Conservation (phyloP, 2,113 vertebrate species). For the Zingel zingel region DNA sequence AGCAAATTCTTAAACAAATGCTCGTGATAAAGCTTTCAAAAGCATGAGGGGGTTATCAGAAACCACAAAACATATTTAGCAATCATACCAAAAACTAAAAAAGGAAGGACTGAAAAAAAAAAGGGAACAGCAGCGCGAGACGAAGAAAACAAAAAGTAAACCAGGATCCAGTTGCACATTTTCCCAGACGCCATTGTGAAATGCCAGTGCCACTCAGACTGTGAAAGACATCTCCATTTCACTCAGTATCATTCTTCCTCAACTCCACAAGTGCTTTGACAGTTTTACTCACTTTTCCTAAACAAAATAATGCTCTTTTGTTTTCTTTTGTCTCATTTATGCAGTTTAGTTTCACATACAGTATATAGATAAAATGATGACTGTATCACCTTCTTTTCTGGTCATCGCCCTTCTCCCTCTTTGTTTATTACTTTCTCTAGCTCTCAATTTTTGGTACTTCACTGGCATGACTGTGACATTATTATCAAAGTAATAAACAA, state of each 20-base stretch:
- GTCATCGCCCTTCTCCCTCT: background rate
- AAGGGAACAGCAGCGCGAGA: constrained; percentile 1
- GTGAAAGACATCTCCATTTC: constrained; percentile 63
- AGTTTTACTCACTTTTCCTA: constrained; percentile 12
- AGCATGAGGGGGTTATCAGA: background rate
- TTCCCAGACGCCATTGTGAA: constrained; percentile 12
- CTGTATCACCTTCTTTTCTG: background rate
- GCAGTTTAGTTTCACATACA: background rate
- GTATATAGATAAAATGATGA: background rate
- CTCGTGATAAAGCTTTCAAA: constrained; percentile 3
- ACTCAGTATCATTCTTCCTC: background rate
- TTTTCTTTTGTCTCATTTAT: background rate
- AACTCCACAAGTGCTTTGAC: background rate
- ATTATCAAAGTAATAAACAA: constrained; percentile 2
- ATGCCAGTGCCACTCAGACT: constrained; percentile 39
- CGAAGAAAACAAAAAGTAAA: background rate
- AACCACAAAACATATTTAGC: constrained; percentile 10
- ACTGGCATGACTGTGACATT: background rate
- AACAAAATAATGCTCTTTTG: background rate
- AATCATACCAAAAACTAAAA: background rate
- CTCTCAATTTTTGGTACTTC: constrained; percentile 1
- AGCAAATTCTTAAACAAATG: constrained; percentile 20
- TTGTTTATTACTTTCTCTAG: constrained; percentile 2
- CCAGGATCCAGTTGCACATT: constrained; percentile 17
- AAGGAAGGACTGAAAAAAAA: background rate